Base-by-base conservation (phyloP, 2,888 invertebrate species). In the Sipha maydis region DNA sequence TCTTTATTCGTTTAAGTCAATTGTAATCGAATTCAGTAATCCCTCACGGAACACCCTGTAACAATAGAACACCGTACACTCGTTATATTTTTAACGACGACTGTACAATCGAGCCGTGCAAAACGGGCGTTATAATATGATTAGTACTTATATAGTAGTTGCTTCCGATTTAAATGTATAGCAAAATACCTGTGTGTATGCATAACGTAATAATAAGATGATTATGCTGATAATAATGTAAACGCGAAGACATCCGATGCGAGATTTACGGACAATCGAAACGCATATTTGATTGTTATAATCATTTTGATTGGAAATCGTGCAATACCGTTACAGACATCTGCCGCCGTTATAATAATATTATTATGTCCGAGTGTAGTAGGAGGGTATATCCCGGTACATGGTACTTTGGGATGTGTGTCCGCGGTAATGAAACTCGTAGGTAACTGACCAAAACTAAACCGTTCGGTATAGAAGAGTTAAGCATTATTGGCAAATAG, bases 371-470 rank as follows among this genome's bases (percentile, higher is more conserved):
- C 34, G 34, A 3, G 41, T 41, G 11, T 14, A 2, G 14, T 48
- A 48, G 8, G 48, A 14, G 14, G 11, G 0, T 0, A 0, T 8
- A 3, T 21, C 34, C 34, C 3, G 21, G 25, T 61, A 17, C 4
- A 4, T 1, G 34, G 25, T 56, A 21, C 14, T 48, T 54, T 9
- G 21, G 17, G 75, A 83, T 75, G 48, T 34, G 56, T 11, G 19
- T 8, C 31, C 28, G n/a, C 17, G 48, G 48, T 19, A 56, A 73
- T n/a, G 56, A 83, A 73, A 83, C 56, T n/a, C 21, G 28, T n/a
- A 38, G 56, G 34, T 75, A 75, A 83, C 75, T 38, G 28, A 83
- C 83, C 83, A 83, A 56, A 75, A 83, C 83, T 21, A 61, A 83
- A 75, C 28, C 38, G 73, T 34, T 19, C 34, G 31, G 54, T 61